Conservation (phyloP, 92 coral and sea anemone species). For the Parazoanthus darwini region DNA sequence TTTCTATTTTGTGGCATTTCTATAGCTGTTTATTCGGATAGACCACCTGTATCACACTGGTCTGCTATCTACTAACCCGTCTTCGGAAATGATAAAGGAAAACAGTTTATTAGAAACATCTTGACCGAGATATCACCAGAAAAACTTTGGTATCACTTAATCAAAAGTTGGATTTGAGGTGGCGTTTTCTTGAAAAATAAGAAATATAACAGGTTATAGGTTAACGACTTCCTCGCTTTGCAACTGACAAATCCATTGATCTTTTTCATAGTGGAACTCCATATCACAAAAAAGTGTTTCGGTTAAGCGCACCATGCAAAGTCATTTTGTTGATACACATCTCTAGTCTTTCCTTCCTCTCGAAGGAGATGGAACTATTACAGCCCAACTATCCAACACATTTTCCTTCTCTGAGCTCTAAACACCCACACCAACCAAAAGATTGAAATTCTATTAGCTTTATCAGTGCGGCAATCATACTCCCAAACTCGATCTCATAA, state of each 20-base stretch:
- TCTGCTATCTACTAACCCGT: slow-evolving; percentile 20
- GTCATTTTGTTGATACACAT: slow-evolving; percentile 4
- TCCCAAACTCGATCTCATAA: slow-evolving; percentile 24
- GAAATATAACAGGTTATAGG: not conserved
- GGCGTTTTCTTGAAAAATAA: slow-evolving; percentile 25
- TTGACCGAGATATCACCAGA: slow-evolving; percentile 20
- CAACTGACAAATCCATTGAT: not conserved
- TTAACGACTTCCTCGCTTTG: slow-evolving; percentile 3
- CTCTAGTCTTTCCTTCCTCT: slow-evolving; percentile 27
- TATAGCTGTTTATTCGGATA: not conserved
- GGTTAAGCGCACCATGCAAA: not conserved
- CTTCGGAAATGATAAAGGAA: slow-evolving; percentile 36
- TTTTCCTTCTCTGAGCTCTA: not conserved
- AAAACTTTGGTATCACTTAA: slow-evolving; percentile 19
- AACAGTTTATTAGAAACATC: slow-evolving; percentile 37
- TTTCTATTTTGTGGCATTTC: slow-evolving; percentile 9
- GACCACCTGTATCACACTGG: slow-evolving; percentile 29
- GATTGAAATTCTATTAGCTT: slow-evolving; percentile 24
- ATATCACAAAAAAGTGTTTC: not conserved
- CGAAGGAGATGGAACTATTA: slow-evolving; percentile 8
- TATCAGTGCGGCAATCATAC: slow-evolving; percentile 16
- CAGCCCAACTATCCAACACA: slow-evolving; percentile 10
- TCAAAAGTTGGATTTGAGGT: slow-evolving; percentile 19
- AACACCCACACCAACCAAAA: slow-evolving; percentile 12
- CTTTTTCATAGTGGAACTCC: not conserved